phyloP scores from a whole-genome alignment of 2,888 invertebrate species.

The Agrotis exclamationis region DNA sequence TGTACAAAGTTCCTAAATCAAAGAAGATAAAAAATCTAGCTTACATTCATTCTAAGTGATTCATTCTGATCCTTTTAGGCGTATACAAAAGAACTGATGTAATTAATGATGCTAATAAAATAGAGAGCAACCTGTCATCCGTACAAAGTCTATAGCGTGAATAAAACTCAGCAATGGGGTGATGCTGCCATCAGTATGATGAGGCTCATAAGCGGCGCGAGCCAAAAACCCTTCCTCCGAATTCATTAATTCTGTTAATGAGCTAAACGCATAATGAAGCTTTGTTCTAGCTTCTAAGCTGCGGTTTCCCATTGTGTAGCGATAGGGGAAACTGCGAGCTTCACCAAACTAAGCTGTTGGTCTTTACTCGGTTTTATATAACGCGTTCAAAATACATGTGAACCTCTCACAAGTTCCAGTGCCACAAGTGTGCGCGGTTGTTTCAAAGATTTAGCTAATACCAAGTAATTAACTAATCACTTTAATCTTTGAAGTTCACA shows the following conservation, averaged over 20 bases:
- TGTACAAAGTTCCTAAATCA: too few species aligned
- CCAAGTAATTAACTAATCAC: slow-evolving; percentile 40
- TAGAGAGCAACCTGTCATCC: slow-evolving; percentile 1
- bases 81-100: not conserved
- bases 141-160: slow-evolving; percentile 18
- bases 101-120: not conserved
- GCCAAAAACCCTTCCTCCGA: slow-evolving; percentile 78
- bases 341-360: slow-evolving; percentile 70
- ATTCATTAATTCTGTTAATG: slow-evolving; percentile 86
- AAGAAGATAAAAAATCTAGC: too few species aligned
- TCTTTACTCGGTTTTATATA: slow-evolving; percentile 61
- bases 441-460: slow-evolving; percentile 55
- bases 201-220: slow-evolving; percentile 72
- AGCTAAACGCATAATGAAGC: slow-evolving; percentile 84
- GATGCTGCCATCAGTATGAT: slow-evolving; percentile 75
- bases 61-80: not conserved
- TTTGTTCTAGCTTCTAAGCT: slow-evolving; percentile 79
- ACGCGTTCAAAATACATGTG: slow-evolving; percentile 43
- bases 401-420: slow-evolving; percentile 24
- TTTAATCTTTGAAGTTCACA: slow-evolving; percentile 51
- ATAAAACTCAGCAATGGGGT: slow-evolving; percentile 35
- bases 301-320: slow-evolving; percentile 77
- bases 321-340: slow-evolving; percentile 75
- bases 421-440: slow-evolving; percentile 21
- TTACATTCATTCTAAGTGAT: too few species aligned